phyloP scores from a whole-genome alignment of 2,888 invertebrate genomes.

The Aporophyla lueneburgensis region DNA sequence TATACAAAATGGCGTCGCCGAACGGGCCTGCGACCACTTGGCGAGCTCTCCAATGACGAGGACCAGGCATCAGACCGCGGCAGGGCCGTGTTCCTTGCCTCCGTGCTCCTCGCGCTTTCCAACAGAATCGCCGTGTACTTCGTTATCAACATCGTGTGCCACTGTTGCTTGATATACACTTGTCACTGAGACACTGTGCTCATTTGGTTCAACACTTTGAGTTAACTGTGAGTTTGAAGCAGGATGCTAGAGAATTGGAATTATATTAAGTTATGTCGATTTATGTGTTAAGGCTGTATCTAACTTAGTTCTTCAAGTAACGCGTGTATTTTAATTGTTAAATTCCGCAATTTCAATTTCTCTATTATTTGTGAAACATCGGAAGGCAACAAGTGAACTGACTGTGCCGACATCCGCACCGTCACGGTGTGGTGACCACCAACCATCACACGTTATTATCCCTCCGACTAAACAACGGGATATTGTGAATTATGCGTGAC shows the following conservation, averaged over 20 bases:
- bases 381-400: conserved; percentile 76
- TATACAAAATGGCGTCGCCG: conserved; percentile 81
- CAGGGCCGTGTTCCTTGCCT: conserved; percentile 81
- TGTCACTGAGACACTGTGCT: conserved; percentile 53
- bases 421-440: conserved; percentile 82
- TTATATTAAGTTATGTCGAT: not conserved
- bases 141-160: conserved; percentile 92
- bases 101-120: conserved; percentile 91
- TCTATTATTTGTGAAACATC: conserved; percentile 64
- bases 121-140: conserved; percentile 93
- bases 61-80: conserved; percentile 78
- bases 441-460: conserved; percentile 80
- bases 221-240: conserved; percentile 8
- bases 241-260: conserved; percentile 26
- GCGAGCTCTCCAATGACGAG: conserved; percentile 80
- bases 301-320: not conserved
- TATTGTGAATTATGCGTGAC: conserved; percentile 87
- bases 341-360: conserved; percentile 47
- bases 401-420: conserved; percentile 73
- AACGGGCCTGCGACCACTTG: conserved; percentile 75
- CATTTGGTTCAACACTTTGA: conserved; percentile 38
- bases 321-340: conserved; percentile 13
- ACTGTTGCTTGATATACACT: conserved; percentile 57
- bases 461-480: conserved; percentile 85
- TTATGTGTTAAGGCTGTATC: conserved; percentile 5